Evolutionary conservation across 2,888 invertebrate species (phyloP).

Genomic region (Cyaniris semiargus): DNA sequence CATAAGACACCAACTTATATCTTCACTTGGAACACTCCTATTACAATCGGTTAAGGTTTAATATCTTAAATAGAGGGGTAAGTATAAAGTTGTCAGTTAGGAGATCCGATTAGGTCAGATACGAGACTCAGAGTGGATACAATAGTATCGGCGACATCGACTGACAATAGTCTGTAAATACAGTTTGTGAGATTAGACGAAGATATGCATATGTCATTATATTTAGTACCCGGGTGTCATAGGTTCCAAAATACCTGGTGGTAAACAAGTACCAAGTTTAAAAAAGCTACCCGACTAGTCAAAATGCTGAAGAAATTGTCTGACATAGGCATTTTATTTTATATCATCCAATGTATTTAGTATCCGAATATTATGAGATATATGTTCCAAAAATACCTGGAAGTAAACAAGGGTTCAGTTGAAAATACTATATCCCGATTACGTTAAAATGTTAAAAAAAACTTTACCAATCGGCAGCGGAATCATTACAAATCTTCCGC

Average conservation of each 20-base stretch:
- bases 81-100: conserved; percentile 38
- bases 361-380: not conserved
- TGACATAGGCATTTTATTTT: too few relatives aligned
- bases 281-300: too few relatives aligned
- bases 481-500: too few relatives aligned
- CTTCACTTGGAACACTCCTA: conserved; percentile 40
- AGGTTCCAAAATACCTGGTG: not conserved
- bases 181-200: conserved; percentile 54
- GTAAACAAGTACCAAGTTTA: not conserved
- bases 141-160: conserved; percentile 62
- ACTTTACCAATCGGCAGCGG: too few relatives aligned
- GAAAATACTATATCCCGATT: too few relatives aligned
- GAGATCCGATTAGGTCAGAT: conserved; percentile 74
- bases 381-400: not conserved
- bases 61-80: not conserved
- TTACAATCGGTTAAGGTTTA: conserved; percentile 37
- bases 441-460: too few relatives aligned
- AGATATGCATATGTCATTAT: not conserved
- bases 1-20: conserved; percentile 51
- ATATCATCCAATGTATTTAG: not conserved
- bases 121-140: conserved; percentile 67
- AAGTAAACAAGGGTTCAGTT: not conserved
- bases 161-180: conserved; percentile 66
- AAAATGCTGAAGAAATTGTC: too few relatives aligned
- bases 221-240: not conserved